phyloP scores from a whole-genome alignment of 2,888 invertebrate genomes.

The Brachypterus glaber region DNA sequence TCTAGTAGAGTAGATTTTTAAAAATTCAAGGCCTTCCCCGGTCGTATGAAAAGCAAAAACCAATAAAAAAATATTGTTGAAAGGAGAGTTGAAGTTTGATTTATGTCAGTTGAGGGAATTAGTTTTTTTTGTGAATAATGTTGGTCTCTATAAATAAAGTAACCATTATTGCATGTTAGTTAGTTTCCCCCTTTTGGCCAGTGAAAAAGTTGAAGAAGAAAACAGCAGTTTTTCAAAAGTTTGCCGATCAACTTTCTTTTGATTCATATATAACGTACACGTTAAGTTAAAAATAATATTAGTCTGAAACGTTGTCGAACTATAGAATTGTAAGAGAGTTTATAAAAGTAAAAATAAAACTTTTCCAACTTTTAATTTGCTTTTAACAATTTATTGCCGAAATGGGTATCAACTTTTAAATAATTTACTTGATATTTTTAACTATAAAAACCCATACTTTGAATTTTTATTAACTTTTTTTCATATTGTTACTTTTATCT shows the following conservation, averaged over 20 bases:
- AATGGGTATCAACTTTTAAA: constrained; percentile 16
- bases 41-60: background rate
- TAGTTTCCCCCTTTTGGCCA: constrained; percentile 23
- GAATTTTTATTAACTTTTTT: no score
- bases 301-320: constrained; percentile 18
- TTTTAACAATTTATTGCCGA: constrained; percentile 21
- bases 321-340: constrained; percentile 18
- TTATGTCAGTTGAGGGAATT: constrained; percentile 10
- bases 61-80: background rate
- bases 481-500: no score
- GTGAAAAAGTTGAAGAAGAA: constrained; percentile 20
- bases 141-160: constrained; percentile 27
- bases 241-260: constrained; percentile 26
- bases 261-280: constrained; percentile 27
- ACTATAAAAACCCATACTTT: constrained; percentile 1
- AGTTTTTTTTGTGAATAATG: constrained; percentile 23
- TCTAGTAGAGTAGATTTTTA: background rate
- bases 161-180: constrained; percentile 27
- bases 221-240: constrained; percentile 28
- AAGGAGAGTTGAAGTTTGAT: background rate
- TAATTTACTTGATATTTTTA: constrained; percentile 5
- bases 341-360: constrained; percentile 22
- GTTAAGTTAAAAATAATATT: constrained; percentile 29
- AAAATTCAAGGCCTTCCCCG: no score
- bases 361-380: constrained; percentile 20